phyloP scores from a whole-genome alignment of 1,140 invertebrate species.

The Planococcus citri region DNA sequence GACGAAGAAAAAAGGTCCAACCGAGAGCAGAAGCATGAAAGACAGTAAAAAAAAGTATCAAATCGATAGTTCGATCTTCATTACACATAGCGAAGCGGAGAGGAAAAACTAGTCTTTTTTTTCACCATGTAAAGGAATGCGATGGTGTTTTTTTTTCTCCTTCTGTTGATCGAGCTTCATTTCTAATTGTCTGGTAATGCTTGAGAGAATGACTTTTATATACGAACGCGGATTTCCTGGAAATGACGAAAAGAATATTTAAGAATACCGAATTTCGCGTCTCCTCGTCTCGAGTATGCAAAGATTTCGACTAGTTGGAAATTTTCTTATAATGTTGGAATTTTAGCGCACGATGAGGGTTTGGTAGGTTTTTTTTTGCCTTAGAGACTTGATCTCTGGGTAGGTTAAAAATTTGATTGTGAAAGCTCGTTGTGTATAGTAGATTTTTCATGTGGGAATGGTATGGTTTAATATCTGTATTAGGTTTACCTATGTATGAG shows the following conservation, averaged over 20 bases:
- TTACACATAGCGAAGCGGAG: not conserved
- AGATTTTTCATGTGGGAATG: no score
- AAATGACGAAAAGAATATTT: not conserved
- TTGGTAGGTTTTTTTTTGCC: no score
- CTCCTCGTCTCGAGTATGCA: no score
- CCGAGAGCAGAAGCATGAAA: not conserved
- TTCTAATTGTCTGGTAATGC: not conserved
- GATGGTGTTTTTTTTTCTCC: not conserved
- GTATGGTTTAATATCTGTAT: no score
- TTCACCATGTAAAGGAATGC: not conserved
- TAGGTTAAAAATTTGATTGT: no score
- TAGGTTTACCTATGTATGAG: no score
- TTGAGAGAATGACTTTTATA: not conserved
- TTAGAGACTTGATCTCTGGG: no score
- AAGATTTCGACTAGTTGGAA: no score
- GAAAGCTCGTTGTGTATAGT: no score
- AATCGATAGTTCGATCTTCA: constrained; percentile 1
- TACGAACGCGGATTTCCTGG: not conserved
- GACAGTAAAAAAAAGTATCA: constrained; percentile 3
- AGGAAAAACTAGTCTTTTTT: constrained; percentile 9
- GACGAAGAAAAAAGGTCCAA: constrained; percentile 11
- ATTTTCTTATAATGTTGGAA: no score
- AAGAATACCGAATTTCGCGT: not conserved
- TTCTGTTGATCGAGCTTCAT: not conserved
- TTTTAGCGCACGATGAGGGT: no score